Percentiles rank a stretch among this genome's conserved stretches.
These are phyloP conservation scores for Melierax canorus DNA, from an alignment of 2,113 vertebrate species.

Conservation along the genomic window DNA sequence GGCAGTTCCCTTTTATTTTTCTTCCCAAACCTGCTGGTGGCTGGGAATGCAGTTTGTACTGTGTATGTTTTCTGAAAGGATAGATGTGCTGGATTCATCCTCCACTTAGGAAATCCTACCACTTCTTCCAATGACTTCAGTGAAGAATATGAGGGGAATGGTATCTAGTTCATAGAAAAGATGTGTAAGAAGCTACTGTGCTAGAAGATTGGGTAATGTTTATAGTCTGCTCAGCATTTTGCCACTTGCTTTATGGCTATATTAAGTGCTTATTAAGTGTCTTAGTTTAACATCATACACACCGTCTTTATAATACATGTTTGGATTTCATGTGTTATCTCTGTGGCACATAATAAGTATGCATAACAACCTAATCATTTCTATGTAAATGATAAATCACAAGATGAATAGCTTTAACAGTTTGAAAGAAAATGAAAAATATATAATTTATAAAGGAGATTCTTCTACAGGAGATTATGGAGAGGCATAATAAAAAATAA, in stretches of 20 bases:
- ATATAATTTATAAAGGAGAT: background rate
- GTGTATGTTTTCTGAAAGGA: background rate
- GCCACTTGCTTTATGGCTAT: background rate
- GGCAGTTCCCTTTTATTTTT: background rate
- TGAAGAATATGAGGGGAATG: background rate
- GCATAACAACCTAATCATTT: background rate
- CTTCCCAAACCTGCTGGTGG: background rate
- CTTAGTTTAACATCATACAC: background rate
- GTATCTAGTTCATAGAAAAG: background rate
- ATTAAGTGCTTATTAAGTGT: background rate
- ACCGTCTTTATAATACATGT: background rate
- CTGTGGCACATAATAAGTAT: background rate
- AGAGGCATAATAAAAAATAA: background rate
- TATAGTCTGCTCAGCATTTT: background rate
- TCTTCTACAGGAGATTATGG: background rate
- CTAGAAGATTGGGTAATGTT: background rate
- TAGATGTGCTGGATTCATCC: background rate
- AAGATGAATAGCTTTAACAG: background rate
- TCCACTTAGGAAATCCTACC: background rate
- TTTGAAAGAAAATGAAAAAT: background rate
- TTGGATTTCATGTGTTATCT: background rate
- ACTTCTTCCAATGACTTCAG: background rate
- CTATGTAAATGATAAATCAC: background rate
- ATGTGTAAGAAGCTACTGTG: background rate
- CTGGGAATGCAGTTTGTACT: background rate